Evolutionary conservation across 2,113 vertebrate genomes (phyloP).

Genomic region (Sigmodon hispidus): DNA sequence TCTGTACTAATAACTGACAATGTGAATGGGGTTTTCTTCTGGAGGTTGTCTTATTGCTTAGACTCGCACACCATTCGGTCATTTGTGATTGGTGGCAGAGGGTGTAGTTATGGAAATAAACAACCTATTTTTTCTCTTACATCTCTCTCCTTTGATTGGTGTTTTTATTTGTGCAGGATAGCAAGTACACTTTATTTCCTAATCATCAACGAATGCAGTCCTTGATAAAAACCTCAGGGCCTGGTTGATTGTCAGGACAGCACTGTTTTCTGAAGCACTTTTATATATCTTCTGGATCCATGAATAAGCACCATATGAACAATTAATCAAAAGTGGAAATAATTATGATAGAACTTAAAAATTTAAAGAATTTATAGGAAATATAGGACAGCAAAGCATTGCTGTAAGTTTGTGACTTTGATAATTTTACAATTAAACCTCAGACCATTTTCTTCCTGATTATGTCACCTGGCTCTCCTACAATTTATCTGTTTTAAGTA

Average conservation of each 20-base stretch:
- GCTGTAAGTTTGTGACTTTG: conserved; percentile 30
- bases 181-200: conserved; percentile 39
- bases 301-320: conserved; percentile 1
- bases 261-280: not conserved
- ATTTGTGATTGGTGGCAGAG: not conserved
- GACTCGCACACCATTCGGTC: not conserved
- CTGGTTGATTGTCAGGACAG: not conserved
- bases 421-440: conserved; percentile 37
- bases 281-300: not conserved
- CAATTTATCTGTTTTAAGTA: conserved; percentile 51
- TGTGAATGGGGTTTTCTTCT: not conserved
- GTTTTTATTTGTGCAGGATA: conserved; percentile 61
- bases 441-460: conserved; percentile 55
- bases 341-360: not conserved
- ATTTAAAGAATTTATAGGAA: conserved; percentile 45
- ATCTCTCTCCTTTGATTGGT: conserved; percentile 32
- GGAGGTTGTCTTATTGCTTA: not conserved
- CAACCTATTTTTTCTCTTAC: conserved; percentile 20
- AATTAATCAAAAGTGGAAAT: conserved; percentile 14
- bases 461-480: conserved; percentile 46
- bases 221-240: conserved; percentile 22
- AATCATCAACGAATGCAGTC: conserved; percentile 1
- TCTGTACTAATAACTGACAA: conserved; percentile 20
- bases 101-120: conserved; percentile 14
- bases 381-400: not conserved